These are phyloP conservation scores for Chromoteleia sp. DNA, from an alignment of 2,888 invertebrate genomes.

Conservation along the genomic window DNA sequence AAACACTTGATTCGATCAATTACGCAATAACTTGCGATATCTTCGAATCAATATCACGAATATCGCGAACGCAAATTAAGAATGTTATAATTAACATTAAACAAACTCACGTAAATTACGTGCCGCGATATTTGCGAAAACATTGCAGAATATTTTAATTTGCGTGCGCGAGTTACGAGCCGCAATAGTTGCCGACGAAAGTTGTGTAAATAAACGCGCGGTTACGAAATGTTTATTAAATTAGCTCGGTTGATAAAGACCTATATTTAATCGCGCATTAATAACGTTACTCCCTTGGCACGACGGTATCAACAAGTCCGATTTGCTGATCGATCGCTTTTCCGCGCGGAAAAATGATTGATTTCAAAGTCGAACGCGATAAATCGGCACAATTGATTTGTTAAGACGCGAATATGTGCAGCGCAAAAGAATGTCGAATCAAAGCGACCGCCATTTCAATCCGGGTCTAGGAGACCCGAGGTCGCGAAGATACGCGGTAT, in stretches of 20 bases:
- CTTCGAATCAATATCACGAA: too few relatives aligned
- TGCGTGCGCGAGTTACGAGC: neutral
- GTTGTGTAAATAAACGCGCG: constrained; percentile 41
- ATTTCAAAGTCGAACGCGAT: constrained; percentile 70
- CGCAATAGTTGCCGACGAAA: constrained; percentile 23
- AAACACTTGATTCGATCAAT: too few relatives aligned
- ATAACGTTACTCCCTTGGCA: constrained; percentile 37
- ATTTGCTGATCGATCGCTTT: constrained; percentile 67
- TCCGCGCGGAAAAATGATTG: constrained; percentile 55
- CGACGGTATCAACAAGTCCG: constrained; percentile 52
- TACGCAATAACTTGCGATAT: too few relatives aligned
- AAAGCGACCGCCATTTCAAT: constrained; percentile 70
- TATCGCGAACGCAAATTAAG: too few relatives aligned
- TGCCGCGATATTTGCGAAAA: too few relatives aligned
- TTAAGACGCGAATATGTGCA: constrained; percentile 52
- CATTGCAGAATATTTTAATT: neutral
- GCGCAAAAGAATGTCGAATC: constrained; percentile 66
- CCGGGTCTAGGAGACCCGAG: constrained; percentile 71
- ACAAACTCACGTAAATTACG: too few relatives aligned
- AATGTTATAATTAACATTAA: too few relatives aligned
- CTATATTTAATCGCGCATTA: constrained; percentile 64
- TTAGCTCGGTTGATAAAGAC: constrained; percentile 66
- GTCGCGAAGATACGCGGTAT: constrained; percentile 69
- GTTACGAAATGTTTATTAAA: constrained; percentile 65
- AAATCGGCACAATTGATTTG: constrained; percentile 70